Evolutionary conservation across 2,797 vertebrate genomes (phyloP), one percentile per base, ranked within the genome.

Genomic region (Sparidentex hasta): DNA sequence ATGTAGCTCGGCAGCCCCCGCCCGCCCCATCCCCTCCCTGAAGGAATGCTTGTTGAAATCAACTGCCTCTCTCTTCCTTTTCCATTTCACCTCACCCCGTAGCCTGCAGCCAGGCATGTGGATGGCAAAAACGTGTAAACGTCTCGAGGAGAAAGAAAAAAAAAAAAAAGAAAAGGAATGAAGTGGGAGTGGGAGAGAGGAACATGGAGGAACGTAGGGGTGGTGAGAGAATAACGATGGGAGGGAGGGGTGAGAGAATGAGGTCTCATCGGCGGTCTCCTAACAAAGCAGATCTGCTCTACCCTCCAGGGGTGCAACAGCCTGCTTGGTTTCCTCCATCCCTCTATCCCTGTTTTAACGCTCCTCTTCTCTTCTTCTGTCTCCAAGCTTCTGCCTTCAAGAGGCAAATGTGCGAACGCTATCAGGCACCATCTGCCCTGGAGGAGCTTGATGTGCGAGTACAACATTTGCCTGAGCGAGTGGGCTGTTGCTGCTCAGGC

Each of bases 91-190:
- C 90, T 91, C 87, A 85, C 59, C 67, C 69, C 75, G 4, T 59
- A 83, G 87, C 88, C 92, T 52, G 87, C 88, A 90, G 90, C 77
- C 70, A 73, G 80, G 74, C 92, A 94, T 92, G 94, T 93, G 92
- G 90, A 91, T 51, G 78, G 89, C 79, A 87, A 83, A 86, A 93
- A 94, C 78, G 78, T 92, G 93, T 80, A 76, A 85, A 89, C 25
- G 78, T 85, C 86, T 89, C 29, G 54, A 80, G 80, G 81, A 76
- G 57, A 81, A 16, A 63, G 33, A 50, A 29, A 70, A 69, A 52
- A 33, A 27, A 52, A 56, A 57, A 14, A 33, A 17, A 43, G n/a
- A 54, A 48, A 7, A 47, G 9, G 72, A 74, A 58, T 7, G n/a
- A 68, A 65, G 57, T 79, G 51, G 59, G 81, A 68, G 83, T 66